These are phyloP conservation scores for Podargus strigoides DNA, from an alignment of 2,797 vertebrate genomes.

Conservation along the genomic window DNA sequence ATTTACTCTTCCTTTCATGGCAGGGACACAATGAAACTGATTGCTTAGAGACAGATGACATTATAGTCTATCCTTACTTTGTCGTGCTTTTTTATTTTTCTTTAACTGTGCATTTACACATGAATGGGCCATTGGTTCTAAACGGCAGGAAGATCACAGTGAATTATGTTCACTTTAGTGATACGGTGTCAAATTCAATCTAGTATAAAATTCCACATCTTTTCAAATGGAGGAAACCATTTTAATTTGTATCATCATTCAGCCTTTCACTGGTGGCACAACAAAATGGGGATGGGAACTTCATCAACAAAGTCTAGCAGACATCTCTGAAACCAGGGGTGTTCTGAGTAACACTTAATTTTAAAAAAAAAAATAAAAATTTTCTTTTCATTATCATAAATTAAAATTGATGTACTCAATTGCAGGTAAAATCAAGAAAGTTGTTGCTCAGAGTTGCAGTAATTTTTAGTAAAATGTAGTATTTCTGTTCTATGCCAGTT, in stretches of 20 bases:
- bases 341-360: neutral
- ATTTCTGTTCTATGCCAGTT: neutral
- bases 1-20: slow-evolving; percentile 17
- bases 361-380: neutral
- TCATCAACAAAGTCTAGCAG: neutral
- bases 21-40: neutral
- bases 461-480: neutral
- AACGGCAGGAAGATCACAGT: slow-evolving; percentile 50
- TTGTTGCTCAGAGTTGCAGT: neutral
- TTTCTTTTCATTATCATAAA: neutral
- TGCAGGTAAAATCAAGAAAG: neutral
- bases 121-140: slow-evolving; percentile 54
- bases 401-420: accelerated
- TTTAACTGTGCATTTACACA: slow-evolving; percentile 59
- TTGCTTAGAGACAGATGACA: slow-evolving; percentile 13
- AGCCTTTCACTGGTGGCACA: neutral
- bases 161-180: slow-evolving; percentile 56
- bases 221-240: neutral
- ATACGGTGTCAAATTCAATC: slow-evolving; percentile 51
- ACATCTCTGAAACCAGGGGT: neutral
- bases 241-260: neutral
- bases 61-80: neutral
- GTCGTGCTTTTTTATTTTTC: neutral
- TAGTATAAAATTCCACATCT: slow-evolving; percentile 10
- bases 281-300: neutral